A percentile compares a stretch with the other conserved stretches of the same genome.
These are phyloP conservation scores for Caenorhabditis zanzibari DNA, from an alignment of 2,888 invertebrate genomes.

Conservation along the genomic window DNA sequence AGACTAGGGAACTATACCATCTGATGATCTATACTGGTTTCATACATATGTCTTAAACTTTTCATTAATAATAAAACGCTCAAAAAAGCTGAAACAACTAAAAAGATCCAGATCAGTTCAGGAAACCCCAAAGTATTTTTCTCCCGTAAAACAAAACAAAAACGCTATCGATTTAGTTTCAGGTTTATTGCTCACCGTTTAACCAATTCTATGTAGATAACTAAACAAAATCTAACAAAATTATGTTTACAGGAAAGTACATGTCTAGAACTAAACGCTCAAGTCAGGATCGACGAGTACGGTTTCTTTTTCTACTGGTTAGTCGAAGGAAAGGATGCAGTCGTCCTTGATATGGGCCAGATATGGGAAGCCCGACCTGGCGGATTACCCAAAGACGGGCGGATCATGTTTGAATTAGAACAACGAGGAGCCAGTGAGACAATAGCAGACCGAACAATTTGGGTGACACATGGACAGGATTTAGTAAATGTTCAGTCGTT, in stretches of 20 bases:
- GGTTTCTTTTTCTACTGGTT: conserved; percentile 86
- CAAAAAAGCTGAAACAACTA: no score
- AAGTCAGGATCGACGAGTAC: conserved; percentile 85
- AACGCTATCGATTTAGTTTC: no score
- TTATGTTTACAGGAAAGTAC: conserved; percentile 77
- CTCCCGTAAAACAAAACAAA: not conserved
- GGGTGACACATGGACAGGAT: conserved; percentile 98
- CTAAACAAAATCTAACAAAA: not conserved
- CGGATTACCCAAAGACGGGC: conserved; percentile 88
- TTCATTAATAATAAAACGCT: no score
- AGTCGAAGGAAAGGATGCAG: conserved; percentile 90
- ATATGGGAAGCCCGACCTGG: conserved; percentile 82
- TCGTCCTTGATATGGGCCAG: conserved; percentile 97
- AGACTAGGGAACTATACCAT: no score
- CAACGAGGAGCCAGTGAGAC: conserved; percentile 89
- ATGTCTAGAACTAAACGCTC: conserved; percentile 84
- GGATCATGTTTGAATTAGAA: conserved; percentile 89
- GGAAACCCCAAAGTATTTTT: conserved; percentile 2
- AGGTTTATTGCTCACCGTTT: no score
- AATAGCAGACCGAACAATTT: conserved; percentile 94
- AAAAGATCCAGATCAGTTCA: not conserved
- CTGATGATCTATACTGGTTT: no score
- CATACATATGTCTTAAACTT: no score
- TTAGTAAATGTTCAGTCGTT: conserved; percentile 99
- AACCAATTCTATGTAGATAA: not conserved